Percentiles rank a stretch among this genome's conserved stretches.
Conservation (phyloP, 1,140 invertebrate species). For the Drosophila rhopaloa region DNA sequence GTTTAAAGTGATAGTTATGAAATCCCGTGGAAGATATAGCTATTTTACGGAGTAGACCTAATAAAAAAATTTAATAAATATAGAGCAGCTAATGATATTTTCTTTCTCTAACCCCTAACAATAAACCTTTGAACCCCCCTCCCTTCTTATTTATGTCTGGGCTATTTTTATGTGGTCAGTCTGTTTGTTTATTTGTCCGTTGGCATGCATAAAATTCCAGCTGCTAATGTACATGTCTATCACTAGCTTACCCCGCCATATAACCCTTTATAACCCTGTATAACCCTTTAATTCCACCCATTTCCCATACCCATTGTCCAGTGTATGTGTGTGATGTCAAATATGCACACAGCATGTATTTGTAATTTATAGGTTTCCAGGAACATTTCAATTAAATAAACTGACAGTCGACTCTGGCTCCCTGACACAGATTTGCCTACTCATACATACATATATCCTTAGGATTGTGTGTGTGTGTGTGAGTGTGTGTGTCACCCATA, state of each 20-base stretch:
- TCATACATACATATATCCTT: neutral
- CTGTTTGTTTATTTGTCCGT: constrained; percentile 51
- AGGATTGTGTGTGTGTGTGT: neutral
- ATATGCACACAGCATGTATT: constrained; percentile 47
- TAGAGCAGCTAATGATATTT: no score
- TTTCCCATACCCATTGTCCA: neutral
- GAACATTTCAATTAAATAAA: constrained; percentile 80
- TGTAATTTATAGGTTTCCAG: constrained; percentile 75
- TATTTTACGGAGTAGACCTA: no score
- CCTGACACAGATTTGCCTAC: constrained; percentile 40
- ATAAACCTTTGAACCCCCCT: constrained; percentile 22
- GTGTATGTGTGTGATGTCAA: constrained; percentile 11
- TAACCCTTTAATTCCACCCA: neutral
- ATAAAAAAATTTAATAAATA: no score
- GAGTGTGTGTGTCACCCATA: constrained; percentile 17
- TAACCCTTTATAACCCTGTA: neutral
- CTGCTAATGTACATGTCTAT: constrained; percentile 61
- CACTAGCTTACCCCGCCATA: constrained; percentile 9
- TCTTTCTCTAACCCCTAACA: neutral
- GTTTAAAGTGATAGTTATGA: no score
- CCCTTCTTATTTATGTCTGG: neutral
- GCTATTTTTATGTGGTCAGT: constrained; percentile 26
- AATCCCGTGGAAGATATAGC: no score
- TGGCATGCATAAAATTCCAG: constrained; percentile 59
- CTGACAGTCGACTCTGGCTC: constrained; percentile 52